Percentiles rank a stretch among this genome's conserved stretches.
These are phyloP conservation scores for Paralvinella palmiformis DNA, from an alignment of 1,140 invertebrate genomes.

Conservation along the genomic window DNA sequence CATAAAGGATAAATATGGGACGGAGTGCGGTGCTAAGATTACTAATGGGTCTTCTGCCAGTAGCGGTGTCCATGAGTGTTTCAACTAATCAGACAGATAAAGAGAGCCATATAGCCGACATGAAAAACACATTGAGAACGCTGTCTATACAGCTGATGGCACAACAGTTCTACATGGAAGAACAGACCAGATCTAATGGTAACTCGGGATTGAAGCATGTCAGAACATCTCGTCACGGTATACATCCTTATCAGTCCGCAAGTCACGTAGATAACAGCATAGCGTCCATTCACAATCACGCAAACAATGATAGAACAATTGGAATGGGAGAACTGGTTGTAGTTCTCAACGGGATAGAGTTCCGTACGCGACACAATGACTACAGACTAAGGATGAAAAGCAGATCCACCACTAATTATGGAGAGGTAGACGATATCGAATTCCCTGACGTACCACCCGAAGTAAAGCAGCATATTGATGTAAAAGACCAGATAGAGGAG, in stretches of 20 bases:
- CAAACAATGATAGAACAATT: slow-evolving; percentile 31
- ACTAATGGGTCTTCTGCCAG: no score
- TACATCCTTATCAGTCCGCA: not conserved
- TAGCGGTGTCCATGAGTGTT: no score
- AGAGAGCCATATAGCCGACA: no score
- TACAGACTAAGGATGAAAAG: slow-evolving; percentile 15
- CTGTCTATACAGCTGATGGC: no score
- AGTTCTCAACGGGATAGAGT: slow-evolving; percentile 24
- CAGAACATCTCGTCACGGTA: not conserved
- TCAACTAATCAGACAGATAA: no score
- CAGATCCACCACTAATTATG: not conserved
- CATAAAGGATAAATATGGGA: no score
- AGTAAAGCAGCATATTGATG: not conserved
- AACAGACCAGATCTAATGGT: no score
- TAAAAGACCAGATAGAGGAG: slow-evolving; percentile 7
- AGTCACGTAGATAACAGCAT: not conserved
- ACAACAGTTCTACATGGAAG: no score
- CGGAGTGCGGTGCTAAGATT: no score
- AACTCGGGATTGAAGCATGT: not conserved
- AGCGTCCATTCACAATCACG: slow-evolving; percentile 17
- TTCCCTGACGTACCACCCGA: slow-evolving; percentile 18
- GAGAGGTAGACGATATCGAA: slow-evolving; percentile 12
- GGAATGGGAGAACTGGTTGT: slow-evolving; percentile 34
- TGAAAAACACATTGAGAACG: no score
- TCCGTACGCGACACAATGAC: slow-evolving; percentile 22